Conservation (phyloP, 2,888 invertebrate genomes). For the Trissolcus brochymenae region DNA sequence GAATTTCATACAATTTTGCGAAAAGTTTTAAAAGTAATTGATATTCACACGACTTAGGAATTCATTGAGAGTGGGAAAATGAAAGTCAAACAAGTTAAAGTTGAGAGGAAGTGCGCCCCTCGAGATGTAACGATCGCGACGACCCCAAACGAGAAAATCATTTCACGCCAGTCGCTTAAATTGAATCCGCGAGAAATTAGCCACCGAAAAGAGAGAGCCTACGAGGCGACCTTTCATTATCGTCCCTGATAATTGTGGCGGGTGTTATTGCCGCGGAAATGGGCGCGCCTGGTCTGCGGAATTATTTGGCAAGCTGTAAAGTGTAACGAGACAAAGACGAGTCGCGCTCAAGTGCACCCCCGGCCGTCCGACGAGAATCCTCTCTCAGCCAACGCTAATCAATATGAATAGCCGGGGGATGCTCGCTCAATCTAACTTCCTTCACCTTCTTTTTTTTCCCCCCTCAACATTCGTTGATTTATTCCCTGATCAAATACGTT, state of each 20-base stretch:
- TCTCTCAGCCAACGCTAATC: constrained; percentile 65
- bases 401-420: constrained; percentile 69
- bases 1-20: too few species aligned
- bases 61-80: constrained; percentile 37
- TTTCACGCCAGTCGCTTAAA: constrained; percentile 50
- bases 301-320: constrained; percentile 67
- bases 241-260: constrained; percentile 60
- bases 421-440: constrained; percentile 54
- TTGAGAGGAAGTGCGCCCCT: constrained; percentile 35
- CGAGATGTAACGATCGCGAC: constrained; percentile 37
- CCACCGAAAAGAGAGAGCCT: constrained; percentile 31
- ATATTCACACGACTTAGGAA: constrained; percentile 45
- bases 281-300: constrained; percentile 55
- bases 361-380: constrained; percentile 30
- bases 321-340: constrained; percentile 53
- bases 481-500: constrained; percentile 11
- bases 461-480: constrained; percentile 20
- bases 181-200: constrained; percentile 54
- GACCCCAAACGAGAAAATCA: constrained; percentile 52
- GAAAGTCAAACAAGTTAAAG: constrained; percentile 54
- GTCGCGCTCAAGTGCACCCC: constrained; percentile 5
- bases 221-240: constrained; percentile 57
- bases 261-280: constrained; percentile 47
- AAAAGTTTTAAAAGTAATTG: constrained; percentile 10
- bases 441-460: constrained; percentile 25